Percentiles rank a stretch among this genome's conserved stretches.
Evolutionary conservation across 2,888 invertebrate genomes (phyloP).

Genomic region (Leptothorax acervorum): DNA sequence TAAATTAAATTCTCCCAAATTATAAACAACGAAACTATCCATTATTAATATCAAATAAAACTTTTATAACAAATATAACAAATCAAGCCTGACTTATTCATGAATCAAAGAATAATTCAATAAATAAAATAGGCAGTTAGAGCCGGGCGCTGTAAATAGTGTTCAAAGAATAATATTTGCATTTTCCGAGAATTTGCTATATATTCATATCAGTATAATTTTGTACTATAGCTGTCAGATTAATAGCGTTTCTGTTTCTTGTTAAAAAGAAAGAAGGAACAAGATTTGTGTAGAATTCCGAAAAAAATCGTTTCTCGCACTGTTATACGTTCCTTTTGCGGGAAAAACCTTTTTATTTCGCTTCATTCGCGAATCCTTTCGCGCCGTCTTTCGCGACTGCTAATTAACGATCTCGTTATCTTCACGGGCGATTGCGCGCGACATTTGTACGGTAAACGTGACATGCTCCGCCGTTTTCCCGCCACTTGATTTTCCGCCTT

Average conservation of each 20-base stretch:
- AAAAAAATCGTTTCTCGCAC: background rate
- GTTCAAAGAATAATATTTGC: background rate
- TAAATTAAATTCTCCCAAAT: background rate
- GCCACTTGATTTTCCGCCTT: constrained; percentile 55
- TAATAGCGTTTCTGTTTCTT: background rate
- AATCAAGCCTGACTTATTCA: background rate
- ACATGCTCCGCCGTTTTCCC: constrained; percentile 55
- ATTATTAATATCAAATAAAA: background rate
- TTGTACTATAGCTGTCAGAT: background rate
- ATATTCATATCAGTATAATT: background rate
- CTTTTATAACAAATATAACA: background rate
- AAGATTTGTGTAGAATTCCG: background rate
- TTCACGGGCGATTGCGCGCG: constrained; percentile 67
- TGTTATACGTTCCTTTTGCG: background rate
- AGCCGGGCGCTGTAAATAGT: too few relatives aligned
- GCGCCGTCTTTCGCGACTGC: constrained; percentile 53
- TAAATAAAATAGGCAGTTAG: too few relatives aligned
- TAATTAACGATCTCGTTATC: constrained; percentile 74
- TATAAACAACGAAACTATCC: background rate
- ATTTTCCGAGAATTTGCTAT: background rate
- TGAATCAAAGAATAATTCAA: background rate
- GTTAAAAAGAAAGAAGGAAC: background rate
- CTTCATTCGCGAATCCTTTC: background rate
- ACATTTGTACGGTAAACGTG: constrained; percentile 63
- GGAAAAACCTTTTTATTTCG: background rate